These are phyloP conservation scores for Electrophaes corylata DNA, from an alignment of 2,888 invertebrate species.

Conservation along the genomic window DNA sequence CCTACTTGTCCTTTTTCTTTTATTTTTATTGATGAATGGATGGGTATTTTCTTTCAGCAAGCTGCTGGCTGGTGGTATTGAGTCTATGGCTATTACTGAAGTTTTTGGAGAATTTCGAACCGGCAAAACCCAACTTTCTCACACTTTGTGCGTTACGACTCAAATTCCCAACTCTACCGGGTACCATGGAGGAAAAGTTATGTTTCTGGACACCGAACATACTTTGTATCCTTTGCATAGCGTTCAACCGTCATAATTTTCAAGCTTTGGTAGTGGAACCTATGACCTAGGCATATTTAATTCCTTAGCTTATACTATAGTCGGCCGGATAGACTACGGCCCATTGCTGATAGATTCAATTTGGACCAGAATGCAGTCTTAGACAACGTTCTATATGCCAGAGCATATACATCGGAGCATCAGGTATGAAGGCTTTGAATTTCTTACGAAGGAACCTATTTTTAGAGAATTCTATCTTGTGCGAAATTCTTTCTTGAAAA, in stretches of 20 bases:
- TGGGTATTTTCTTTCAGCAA: constrained; percentile 81
- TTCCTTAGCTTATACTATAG: constrained; percentile 59
- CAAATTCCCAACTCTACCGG: constrained; percentile 88
- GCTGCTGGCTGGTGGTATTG: constrained; percentile 90
- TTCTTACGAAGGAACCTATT: too few species aligned
- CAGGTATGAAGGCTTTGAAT: too few species aligned
- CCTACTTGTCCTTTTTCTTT: too few species aligned
- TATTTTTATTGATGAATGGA: too few species aligned
- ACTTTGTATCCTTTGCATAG: constrained; percentile 90
- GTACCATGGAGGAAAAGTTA: constrained; percentile 91
- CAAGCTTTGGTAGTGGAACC: too few species aligned
- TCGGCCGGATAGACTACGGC: constrained; percentile 89
- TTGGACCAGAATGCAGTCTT: constrained; percentile 89
- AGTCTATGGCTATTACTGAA: constrained; percentile 94
- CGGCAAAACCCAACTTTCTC: constrained; percentile 92
- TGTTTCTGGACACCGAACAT: constrained; percentile 92
- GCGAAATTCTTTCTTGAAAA: too few species aligned
- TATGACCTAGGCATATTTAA: too few species aligned
- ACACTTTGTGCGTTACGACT: constrained; percentile 91
- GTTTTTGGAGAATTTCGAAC: constrained; percentile 93
- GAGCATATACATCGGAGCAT: constrained; percentile 93
- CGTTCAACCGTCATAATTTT: background rate
- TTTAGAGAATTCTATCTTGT: too few species aligned
- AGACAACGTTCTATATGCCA: constrained; percentile 91
- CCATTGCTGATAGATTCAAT: constrained; percentile 90